Base-by-base conservation (phyloP, 2,113 vertebrate genomes). In the Mormyrus lacerda region DNA sequence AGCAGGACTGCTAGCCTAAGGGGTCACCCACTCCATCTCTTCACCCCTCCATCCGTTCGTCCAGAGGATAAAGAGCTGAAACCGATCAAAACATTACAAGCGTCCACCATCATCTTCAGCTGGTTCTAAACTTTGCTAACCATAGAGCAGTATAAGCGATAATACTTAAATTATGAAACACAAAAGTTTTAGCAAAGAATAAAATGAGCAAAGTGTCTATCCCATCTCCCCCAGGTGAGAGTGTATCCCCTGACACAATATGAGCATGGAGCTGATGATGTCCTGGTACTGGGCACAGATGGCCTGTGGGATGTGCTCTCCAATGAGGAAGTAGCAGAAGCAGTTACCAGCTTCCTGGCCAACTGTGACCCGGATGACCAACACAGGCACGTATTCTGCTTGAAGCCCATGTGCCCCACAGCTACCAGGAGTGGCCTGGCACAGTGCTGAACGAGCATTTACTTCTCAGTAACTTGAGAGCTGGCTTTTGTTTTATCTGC, bases 251-350 rank as follows among this genome's bases (percentile, higher is more conserved):
- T 99, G 87, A 92, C 95, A 11, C 95, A 97, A 93, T 95, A 94
- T 0, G 97, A 98, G 76, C 98, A 99, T 0, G 97, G 96, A 53
- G 94, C 97, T 0, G 97, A 99, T 91, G 98, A 99, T 51, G 97
- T 99, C 39, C 94, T 99, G 88, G 96, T 99, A 90, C 91, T 99
- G 92, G 98, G 97, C 91, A 99, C 98, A 0, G 98, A 99, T 13
- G 98, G 98, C 45, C 97, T 99, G 91, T 99, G 98, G 98, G 98
- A 99, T 89, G 98, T 99, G 69, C 95, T 99, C 87, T 96, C 97
- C 87, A 99, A 98, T 93, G 97, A 99, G 96, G 98, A 99, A 95
- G 98, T 98, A 79, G 95, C 97, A 7, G 98, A 99, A 93, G 96
- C 97, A 0, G 92, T 99, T 91, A 96, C 96, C 91, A 95, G 96